Evolutionary conservation across 2,113 vertebrate species (phyloP), one percentile per base, ranked within the genome.

Genomic region (Ceuthmochares aereus): DNA sequence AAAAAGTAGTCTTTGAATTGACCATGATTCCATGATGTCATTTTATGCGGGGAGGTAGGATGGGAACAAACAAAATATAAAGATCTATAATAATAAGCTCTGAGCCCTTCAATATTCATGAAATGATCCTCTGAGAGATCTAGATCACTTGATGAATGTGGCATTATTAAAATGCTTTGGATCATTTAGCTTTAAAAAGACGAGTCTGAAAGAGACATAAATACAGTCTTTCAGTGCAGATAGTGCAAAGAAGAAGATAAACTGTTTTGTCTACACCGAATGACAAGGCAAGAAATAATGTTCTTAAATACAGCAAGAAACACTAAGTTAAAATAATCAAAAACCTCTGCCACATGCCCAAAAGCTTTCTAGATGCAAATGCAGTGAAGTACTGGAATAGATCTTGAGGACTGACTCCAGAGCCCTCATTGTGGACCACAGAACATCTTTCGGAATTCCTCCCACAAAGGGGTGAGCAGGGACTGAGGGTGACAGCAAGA

Each of bases 131-230:
- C 37, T 16, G 22, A 81, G 60, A 92, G 30, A 63, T 90, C 79
- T 90, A 75, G 83, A 89, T 52, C 73, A 56, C 76, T 95, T 96
- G 92, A 97, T 84, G 37, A 94, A 96, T 97, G 86, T 84, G 68
- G 47, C 84, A 75, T 95, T 95, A 86, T 95, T 95, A 95, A 96
- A 96, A 93, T 70, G 64, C 69, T 95, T 93, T 89, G 80, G 88
- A 95, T 95, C 94, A 90, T 95, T 97, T 95, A 90, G 76, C 73
- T 95, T 92, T 70, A 60, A 95, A 92, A 95, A 89, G 49, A 92
- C 21, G 1, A 87, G 79, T 90, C 12, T 14, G 60, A 92, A 87
- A 89, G 66, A 83, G 76, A 72, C 83, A 90, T 89, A 92, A 95
- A 95, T 78, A 70, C 22, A 75, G 25, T 74, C 37, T 89, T 90